Conservation (phyloP, 2,113 vertebrate genomes). For the Centrocercus urophasianus region DNA sequence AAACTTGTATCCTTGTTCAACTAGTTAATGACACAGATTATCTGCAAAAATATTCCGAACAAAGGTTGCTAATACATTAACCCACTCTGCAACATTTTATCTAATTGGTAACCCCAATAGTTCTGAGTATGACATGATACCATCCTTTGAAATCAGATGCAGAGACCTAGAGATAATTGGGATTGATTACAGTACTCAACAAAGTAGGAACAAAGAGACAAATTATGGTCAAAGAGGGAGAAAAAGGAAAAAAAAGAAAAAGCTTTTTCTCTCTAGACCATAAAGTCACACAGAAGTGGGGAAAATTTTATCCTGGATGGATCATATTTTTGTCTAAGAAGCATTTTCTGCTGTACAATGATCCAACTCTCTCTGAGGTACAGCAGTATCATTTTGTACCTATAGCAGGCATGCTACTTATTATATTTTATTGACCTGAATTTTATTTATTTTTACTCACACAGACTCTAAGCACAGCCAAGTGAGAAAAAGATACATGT, state of each 20-base stretch:
- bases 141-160: conserved; percentile 25
- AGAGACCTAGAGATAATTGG: conserved; percentile 22
- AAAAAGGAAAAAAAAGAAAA: neutral
- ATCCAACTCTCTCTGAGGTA: neutral
- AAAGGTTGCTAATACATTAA: conserved; percentile 41
- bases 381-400: neutral
- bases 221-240: neutral
- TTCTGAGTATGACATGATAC: neutral
- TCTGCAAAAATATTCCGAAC: conserved; percentile 19
- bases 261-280: neutral
- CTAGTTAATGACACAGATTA: conserved; percentile 26
- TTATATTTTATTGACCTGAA: neutral
- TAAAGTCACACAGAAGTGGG: neutral
- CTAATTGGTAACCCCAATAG: conserved; percentile 33
- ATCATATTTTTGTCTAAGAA: neutral
- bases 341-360: neutral
- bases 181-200: conserved; percentile 36
- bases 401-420: neutral
- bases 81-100: neutral
- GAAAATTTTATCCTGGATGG: neutral
- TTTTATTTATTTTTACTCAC: conserved; percentile 29
- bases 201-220: conserved; percentile 27
- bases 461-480: neutral
- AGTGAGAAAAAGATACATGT: neutral
- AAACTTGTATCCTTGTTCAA: conserved; percentile 9